Percentiles rank a stretch among this genome's conserved stretches.
Evolutionary conservation across 2,888 invertebrate genomes (phyloP).

Genomic region (Fabriciana adippe): DNA sequence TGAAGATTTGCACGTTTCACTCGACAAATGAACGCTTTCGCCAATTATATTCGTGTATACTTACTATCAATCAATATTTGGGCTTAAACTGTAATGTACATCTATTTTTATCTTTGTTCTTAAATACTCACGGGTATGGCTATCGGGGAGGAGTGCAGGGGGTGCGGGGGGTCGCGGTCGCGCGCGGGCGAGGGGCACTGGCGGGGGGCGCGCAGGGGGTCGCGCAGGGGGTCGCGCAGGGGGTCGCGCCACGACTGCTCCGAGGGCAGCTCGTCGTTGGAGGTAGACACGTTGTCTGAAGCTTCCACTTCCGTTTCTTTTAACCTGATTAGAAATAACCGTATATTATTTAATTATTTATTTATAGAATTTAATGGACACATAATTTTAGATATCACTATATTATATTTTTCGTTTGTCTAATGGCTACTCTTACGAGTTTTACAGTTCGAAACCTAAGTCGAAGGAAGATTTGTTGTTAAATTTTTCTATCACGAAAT

Average conservation of each 20-base stretch:
- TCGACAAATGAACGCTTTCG: not conserved
- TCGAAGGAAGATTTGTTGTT: no score
- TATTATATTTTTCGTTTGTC: no score
- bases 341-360: not conserved
- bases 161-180: slow-evolving; percentile 44
- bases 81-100: no score
- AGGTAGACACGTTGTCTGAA: slow-evolving; percentile 78
- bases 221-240: slow-evolving; percentile 42
- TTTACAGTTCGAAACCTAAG: no score
- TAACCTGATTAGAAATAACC: slow-evolving; percentile 49
- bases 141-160: slow-evolving; percentile 34
- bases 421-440: no score
- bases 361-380: no score
- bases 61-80: no score
- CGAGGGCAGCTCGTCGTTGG: slow-evolving; percentile 72
- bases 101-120: no score
- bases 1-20: no score
- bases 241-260: slow-evolving; percentile 64
- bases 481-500: no score
- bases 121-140: slow-evolving; percentile 44
- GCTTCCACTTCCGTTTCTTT: slow-evolving; percentile 74
- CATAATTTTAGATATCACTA: no score
- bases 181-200: slow-evolving; percentile 39
- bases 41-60: not conserved
- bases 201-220: slow-evolving; percentile 21